Base-by-base conservation (phyloP, 2,888 invertebrate species). In the Idaea biselata region DNA sequence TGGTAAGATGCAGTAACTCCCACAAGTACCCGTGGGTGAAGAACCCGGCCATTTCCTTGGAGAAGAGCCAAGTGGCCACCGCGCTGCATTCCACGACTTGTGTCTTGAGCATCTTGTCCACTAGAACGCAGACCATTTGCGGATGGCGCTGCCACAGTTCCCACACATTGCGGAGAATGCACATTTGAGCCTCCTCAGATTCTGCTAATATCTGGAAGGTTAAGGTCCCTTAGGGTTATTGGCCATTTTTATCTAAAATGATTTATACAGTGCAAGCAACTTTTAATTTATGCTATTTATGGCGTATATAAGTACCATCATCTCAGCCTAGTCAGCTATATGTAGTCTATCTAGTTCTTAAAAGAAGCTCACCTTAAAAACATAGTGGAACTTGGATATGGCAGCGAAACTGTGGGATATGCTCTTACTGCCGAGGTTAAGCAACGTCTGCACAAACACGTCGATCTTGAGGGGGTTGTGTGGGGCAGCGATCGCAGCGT, bases 351-450 rank as follows among this genome's bases (percentile, higher is more conserved):
- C 8, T 44, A 44, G 14, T 18, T 16, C 7, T 18, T 31, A 25
- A 54, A 16, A 57, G 18, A 6, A 53, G 63, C 82, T 79, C 75
- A 97, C 97, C 94, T 97, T 97, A 79, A 97, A 97, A 2, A 97
- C 97, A 82, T 96, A 95, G 87, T 97, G 97, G 80, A 97, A 99
- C 93, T 99, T 99, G 56, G 98, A 98, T 70, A 99, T 97, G n/a
- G 99, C 99, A 6, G 99, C 98, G 87, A 99, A 99, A 75, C 98
- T 98, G 83, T 99, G 99, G 65, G 99, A 99, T 84, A 99, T 98
- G 74, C 99, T 99, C 89, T 99, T 99, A 60, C 97, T 97, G 53
- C 99, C 99, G 64, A 99, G 93, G 84, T 98, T 97, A 6, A 99
- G 93, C 60, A 99, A 86, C 0, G 98, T 98, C 81, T 99, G 98